phyloP scores from a whole-genome alignment of 2,888 invertebrate genomes.

The Zonitis immaculata region DNA sequence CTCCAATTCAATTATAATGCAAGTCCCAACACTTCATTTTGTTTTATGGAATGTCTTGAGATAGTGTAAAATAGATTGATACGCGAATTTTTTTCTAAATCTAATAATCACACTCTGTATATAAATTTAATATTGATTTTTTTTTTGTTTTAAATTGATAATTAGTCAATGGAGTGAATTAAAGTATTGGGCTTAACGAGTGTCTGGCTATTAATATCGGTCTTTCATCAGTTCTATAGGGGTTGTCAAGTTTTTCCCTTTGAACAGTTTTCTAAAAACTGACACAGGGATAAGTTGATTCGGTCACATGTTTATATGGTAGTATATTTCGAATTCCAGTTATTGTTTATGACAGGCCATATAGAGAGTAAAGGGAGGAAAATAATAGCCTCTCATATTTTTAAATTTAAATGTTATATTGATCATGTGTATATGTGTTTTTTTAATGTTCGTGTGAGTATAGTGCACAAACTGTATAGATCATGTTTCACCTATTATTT shows the following conservation, averaged over 20 bases:
- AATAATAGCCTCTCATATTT: constrained; percentile 36
- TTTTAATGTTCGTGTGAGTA: constrained; percentile 22
- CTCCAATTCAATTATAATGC: constrained; percentile 1
- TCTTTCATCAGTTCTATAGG: neutral
- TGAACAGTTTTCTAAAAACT: neutral
- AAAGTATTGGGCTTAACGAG: neutral
- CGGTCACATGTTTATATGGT: constrained; percentile 12
- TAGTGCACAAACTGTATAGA: constrained; percentile 17
- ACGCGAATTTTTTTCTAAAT: neutral
- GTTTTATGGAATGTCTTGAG: neutral
- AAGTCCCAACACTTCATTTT: neutral
- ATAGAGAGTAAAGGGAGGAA: constrained; percentile 30
- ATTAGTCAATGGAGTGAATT: neutral
- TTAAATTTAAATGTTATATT: constrained; percentile 32
- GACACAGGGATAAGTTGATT: constrained; percentile 1
- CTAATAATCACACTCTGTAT: neutral
- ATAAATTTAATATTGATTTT: neutral
- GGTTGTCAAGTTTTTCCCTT: neutral
- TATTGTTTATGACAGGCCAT: constrained; percentile 34
- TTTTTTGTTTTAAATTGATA: neutral
- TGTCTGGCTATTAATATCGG: neutral
- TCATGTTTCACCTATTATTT: constrained; percentile 25
- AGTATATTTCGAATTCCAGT: constrained; percentile 25
- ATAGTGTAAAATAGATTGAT: neutral
- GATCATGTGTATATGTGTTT: constrained; percentile 14